These are phyloP conservation scores for Cheirogaleus medius DNA, from an alignment of 2,113 vertebrate species.

Conservation along the genomic window DNA sequence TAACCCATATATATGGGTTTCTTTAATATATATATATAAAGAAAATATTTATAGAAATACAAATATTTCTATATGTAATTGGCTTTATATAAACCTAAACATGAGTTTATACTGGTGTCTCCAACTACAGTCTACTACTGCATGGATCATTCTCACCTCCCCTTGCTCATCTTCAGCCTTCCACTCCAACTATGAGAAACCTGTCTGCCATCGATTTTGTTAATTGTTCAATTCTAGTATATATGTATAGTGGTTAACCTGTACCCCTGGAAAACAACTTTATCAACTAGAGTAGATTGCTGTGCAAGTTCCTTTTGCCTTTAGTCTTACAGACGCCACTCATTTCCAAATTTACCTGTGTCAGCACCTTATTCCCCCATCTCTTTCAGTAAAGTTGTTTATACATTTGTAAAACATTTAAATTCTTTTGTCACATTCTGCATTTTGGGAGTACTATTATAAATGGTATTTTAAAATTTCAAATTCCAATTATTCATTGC, in stretches of 20 bases:
- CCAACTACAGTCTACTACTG: neutral
- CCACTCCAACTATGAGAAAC: neutral
- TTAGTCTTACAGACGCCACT: neutral
- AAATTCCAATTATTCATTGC: slow-evolving; percentile 18
- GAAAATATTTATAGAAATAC: neutral
- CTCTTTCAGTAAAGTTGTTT: slow-evolving; percentile 6
- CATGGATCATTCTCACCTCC: neutral
- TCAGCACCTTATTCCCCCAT: neutral
- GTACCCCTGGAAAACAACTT: neutral
- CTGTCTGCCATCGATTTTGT: neutral
- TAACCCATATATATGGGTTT: neutral
- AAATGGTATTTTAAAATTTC: slow-evolving; percentile 20
- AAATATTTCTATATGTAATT: neutral
- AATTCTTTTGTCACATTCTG: neutral
- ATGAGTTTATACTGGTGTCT: neutral
- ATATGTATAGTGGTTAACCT: neutral
- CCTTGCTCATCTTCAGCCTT: neutral
- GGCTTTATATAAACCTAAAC: neutral
- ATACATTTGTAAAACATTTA: slow-evolving; percentile 8
- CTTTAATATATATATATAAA: neutral
- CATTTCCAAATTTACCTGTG: slow-evolving; percentile 4
- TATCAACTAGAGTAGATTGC: neutral
- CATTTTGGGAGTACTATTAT: neutral
- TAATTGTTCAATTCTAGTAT: neutral
- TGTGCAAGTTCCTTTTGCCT: neutral